Conservation (phyloP, 2,797 vertebrate genomes). For the Prionace glauca region DNA sequence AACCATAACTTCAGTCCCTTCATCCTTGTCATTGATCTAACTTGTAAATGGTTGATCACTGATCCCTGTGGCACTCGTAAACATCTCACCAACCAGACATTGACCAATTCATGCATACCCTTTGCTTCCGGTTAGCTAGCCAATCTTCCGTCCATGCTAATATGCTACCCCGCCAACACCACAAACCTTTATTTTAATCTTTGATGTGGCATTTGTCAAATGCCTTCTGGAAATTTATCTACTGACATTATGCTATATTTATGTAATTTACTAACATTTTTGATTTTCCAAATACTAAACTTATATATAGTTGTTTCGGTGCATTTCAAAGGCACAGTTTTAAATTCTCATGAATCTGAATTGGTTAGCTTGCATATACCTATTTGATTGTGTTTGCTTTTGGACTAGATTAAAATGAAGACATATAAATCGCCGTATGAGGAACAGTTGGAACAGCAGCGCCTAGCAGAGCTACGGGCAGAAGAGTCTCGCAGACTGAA, state of each 20-base stretch:
- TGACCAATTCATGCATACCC: too few species aligned
- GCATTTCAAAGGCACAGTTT: not conserved
- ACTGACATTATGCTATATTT: not conserved
- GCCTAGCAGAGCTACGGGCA: constrained; percentile 58
- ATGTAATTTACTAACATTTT: not conserved
- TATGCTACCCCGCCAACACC: too few species aligned
- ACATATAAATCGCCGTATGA: constrained; percentile 67
- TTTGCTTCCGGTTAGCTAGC: too few species aligned
- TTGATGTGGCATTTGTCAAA: too few species aligned
- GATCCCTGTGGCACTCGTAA: too few species aligned
- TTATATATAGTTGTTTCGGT: not conserved
- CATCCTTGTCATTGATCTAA: too few species aligned
- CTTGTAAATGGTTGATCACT: too few species aligned
- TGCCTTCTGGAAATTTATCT: not conserved
- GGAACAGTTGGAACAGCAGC: constrained; percentile 83
- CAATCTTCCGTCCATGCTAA: too few species aligned
- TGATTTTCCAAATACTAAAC: not conserved
- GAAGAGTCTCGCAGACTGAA: constrained; percentile 67
- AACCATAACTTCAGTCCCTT: too few species aligned
- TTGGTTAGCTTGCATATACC: not conserved
- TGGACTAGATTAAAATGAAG: constrained; percentile 30
- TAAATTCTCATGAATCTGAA: not conserved
- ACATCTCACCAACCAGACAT: too few species aligned
- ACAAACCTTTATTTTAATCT: too few species aligned
- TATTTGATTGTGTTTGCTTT: not conserved